Conservation (phyloP, 2,888 invertebrate genomes). For the Platycheirus rosarum region DNA sequence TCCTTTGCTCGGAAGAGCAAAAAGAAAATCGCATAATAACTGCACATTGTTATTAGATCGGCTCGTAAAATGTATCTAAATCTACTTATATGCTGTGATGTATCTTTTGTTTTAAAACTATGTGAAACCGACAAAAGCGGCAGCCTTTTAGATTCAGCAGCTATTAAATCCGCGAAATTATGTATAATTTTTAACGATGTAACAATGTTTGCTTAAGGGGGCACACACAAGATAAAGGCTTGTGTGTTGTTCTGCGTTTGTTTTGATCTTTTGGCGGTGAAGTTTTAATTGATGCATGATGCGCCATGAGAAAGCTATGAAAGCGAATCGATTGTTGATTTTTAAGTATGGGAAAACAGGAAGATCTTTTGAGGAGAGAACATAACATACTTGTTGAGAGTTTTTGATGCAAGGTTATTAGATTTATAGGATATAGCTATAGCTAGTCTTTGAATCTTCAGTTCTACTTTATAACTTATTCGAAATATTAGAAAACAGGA, state of each 20-base stretch:
- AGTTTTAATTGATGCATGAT: conserved; percentile 27
- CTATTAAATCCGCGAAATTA: conserved; percentile 50
- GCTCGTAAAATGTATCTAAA: neutral
- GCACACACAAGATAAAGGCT: conserved; percentile 65
- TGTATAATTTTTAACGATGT: conserved; percentile 49
- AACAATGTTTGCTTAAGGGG: conserved; percentile 65
- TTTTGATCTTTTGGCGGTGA: conserved; percentile 65
- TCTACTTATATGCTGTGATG: neutral
- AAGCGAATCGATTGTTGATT: conserved; percentile 23
- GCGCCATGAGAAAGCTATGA: conserved; percentile 14
- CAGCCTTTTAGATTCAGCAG: conserved; percentile 33
- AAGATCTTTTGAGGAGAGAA: too few relatives aligned
- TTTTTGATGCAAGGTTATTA: too few relatives aligned
- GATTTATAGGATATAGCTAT: too few relatives aligned
- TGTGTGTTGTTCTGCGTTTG: conserved; percentile 71
- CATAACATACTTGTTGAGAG: too few relatives aligned
- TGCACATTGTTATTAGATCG: conserved; percentile 20
- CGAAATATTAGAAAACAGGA: too few relatives aligned
- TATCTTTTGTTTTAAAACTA: conserved; percentile 8
- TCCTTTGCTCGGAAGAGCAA: neutral
- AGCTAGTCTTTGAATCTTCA: too few relatives aligned
- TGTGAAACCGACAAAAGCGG: conserved; percentile 67
- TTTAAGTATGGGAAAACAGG: neutral
- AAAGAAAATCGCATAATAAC: neutral
- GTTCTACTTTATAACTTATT: too few relatives aligned